These are phyloP conservation scores for Alethe castanea DNA, from an alignment of 2,113 vertebrate genomes.

Conservation along the genomic window DNA sequence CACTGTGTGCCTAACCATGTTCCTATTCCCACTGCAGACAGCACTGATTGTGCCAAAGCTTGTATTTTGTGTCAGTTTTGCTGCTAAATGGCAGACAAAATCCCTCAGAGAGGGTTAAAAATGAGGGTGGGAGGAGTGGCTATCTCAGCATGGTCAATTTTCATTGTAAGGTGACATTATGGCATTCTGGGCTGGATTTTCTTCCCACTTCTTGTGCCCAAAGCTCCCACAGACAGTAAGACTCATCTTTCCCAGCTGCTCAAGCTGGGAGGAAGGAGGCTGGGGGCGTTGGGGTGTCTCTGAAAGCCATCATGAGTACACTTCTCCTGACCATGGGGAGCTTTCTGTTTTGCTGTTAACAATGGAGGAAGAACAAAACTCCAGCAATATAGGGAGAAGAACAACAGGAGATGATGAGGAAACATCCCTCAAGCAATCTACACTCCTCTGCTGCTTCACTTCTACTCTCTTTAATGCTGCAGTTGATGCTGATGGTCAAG, in stretches of 20 bases:
- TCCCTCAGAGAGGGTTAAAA: not conserved
- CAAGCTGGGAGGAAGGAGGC: not conserved
- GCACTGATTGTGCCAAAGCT: not conserved
- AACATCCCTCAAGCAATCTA: not conserved
- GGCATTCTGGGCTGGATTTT: not conserved
- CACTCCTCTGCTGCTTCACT: not conserved
- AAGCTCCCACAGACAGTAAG: not conserved
- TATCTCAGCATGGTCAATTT: not conserved
- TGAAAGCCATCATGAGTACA: not conserved
- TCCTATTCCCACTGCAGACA: not conserved
- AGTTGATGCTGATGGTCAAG: not conserved
- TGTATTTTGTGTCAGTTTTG: not conserved
- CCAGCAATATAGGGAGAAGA: not conserved
- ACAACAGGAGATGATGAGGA: not conserved
- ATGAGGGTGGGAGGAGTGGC: accelerated
- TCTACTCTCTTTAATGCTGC: not conserved
- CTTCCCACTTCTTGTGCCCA: not conserved
- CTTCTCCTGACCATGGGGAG: not conserved
- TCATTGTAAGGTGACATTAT: not conserved
- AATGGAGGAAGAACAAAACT: not conserved
- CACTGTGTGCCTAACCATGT: not conserved
- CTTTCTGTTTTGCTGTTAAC: not conserved
- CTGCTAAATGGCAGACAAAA: not conserved
- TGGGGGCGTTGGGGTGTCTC: not conserved
- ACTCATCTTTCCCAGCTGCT: not conserved